phyloP scores from a whole-genome alignment of 2,113 vertebrate species.

The Pachypanchax playfairii region DNA sequence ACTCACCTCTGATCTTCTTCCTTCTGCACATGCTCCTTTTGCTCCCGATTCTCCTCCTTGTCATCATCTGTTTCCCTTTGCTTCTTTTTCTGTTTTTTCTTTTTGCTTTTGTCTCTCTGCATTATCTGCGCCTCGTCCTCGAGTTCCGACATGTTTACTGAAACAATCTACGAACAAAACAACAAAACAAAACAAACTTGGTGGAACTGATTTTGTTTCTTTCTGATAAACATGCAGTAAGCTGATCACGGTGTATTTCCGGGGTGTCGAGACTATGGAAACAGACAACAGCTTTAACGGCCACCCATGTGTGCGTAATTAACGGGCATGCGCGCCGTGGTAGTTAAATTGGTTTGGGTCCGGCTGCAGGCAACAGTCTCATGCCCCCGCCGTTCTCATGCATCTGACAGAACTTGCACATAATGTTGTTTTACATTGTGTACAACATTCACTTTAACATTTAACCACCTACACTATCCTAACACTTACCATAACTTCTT shows the following conservation, averaged over 20 bases:
- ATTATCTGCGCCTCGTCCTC: constrained; percentile 25
- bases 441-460: no score
- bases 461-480: no score
- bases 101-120: constrained; percentile 33
- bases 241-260: constrained; percentile 60
- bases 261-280: constrained; percentile 63
- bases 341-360: no score
- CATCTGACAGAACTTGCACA: no score
- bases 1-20: constrained; percentile 57
- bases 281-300: constrained; percentile 30
- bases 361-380: no score
- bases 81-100: constrained; percentile 36
- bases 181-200: constrained; percentile 10
- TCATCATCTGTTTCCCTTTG: constrained; percentile 20
- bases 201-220: background rate
- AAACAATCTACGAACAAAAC: background rate
- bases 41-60: constrained; percentile 3
- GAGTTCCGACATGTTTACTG: constrained; percentile 50
- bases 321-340: constrained; percentile 7
- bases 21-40: constrained; percentile 28
- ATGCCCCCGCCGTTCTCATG: no score
- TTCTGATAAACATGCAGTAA: constrained; percentile 29
- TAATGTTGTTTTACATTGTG: no score
- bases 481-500: no score
- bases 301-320: constrained; percentile 11